Percentiles rank a stretch among this genome's conserved stretches.
These are phyloP conservation scores for Tenthredo notha DNA, from an alignment of 2,888 invertebrate species.

Conservation along the genomic window DNA sequence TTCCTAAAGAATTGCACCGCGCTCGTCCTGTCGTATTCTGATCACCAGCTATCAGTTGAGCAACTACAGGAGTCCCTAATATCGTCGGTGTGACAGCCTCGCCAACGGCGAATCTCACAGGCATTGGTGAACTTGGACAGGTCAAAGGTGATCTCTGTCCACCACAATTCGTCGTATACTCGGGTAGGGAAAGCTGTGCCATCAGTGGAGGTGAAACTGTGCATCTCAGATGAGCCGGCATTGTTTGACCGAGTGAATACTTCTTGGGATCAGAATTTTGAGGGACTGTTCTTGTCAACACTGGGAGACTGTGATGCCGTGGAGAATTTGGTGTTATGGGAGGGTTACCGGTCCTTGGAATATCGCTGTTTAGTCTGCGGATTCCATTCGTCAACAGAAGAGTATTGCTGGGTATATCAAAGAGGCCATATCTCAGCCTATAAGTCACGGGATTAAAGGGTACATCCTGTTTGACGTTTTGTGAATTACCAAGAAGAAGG, in stretches of 20 bases:
- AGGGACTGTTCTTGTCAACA: slow-evolving; percentile 66
- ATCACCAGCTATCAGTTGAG: slow-evolving; percentile 63
- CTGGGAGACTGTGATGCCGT: slow-evolving; percentile 86
- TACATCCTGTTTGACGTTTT: slow-evolving; percentile 88
- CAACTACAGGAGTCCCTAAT: slow-evolving; percentile 67
- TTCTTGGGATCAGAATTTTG: slow-evolving; percentile 54
- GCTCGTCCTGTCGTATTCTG: slow-evolving; percentile 73
- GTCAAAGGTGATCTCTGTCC: slow-evolving; percentile 69
- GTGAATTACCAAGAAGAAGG: slow-evolving; percentile 86
- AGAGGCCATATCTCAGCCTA: slow-evolving; percentile 61
- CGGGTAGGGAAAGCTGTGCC: slow-evolving; percentile 53
- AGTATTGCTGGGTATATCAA: slow-evolving; percentile 60
- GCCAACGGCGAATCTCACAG: slow-evolving; percentile 86
- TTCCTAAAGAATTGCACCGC: slow-evolving; percentile 86
- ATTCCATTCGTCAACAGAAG: slow-evolving; percentile 63
- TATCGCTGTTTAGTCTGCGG: slow-evolving; percentile 75
- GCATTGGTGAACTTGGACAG: slow-evolving; percentile 74
- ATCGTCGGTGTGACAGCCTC: slow-evolving; percentile 82
- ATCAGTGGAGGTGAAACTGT: slow-evolving; percentile 46
- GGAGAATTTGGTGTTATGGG: slow-evolving; percentile 81
- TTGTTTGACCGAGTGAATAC: slow-evolving; percentile 47
- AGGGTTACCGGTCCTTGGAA: slow-evolving; percentile 69
- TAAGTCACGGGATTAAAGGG: slow-evolving; percentile 86
- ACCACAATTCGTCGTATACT: slow-evolving; percentile 22
- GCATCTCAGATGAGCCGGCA: slow-evolving; percentile 29